phyloP scores from a whole-genome alignment of 2,797 vertebrate species.

The Tachyglossus aculeatus region DNA sequence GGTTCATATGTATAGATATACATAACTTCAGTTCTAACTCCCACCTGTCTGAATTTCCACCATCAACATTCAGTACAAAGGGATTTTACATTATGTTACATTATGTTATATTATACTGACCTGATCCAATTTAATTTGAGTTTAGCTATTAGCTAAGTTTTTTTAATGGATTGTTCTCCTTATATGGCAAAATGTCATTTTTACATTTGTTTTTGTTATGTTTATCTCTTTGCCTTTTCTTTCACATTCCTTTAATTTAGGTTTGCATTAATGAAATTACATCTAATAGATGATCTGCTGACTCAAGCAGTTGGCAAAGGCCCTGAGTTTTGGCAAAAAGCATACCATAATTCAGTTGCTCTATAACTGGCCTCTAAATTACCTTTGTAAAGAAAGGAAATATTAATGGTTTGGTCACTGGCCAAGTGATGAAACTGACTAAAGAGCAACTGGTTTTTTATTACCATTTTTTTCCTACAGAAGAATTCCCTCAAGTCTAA shows the following conservation, averaged over 20 bases:
- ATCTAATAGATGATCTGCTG: too few species aligned
- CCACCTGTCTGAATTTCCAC: neutral
- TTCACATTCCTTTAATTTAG: neutral
- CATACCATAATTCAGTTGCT: neutral
- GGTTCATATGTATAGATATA: too few species aligned
- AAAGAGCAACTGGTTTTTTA: too few species aligned
- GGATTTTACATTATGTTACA: neutral
- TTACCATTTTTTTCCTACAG: slow-evolving; percentile 53
- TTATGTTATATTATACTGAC: too few species aligned
- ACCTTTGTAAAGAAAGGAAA: neutral
- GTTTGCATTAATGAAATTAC: neutral
- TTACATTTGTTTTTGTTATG: neutral
- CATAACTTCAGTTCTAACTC: neutral
- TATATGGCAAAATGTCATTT: neutral
- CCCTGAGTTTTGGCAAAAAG: neutral
- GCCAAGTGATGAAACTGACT: neutral
- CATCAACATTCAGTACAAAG: neutral
- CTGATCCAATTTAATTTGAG: neutral
- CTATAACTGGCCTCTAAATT: neutral
- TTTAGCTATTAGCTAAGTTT: too few species aligned
- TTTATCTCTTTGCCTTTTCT: neutral
- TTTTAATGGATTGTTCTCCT: neutral
- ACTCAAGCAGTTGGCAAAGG: neutral
- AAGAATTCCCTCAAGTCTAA: slow-evolving; percentile 60
- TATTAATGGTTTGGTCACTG: neutral